A percentile compares a stretch with the other conserved stretches of the same genome.
phyloP scores from a whole-genome alignment of 2,113 vertebrate species.

The Myotis lucifugus region DNA sequence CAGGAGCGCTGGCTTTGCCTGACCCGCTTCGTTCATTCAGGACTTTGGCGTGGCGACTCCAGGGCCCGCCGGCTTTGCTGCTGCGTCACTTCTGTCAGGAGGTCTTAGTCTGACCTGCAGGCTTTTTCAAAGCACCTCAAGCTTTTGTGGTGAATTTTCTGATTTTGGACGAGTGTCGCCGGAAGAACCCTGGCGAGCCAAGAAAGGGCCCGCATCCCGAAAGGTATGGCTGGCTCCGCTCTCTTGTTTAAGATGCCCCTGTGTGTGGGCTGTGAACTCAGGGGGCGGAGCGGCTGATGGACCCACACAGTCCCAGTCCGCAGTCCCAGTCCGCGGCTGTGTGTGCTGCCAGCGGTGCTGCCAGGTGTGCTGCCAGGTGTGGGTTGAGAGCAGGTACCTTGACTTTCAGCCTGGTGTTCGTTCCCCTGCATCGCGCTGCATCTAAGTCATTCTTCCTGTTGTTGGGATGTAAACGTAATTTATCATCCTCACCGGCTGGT shows the following conservation, averaged over 20 bases:
- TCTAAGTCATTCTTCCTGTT: not conserved
- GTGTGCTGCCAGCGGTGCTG: too few relatives aligned
- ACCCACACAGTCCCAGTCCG: too few relatives aligned
- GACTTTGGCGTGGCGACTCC: not conserved
- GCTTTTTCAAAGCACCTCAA: not conserved
- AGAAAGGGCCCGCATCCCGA: not conserved
- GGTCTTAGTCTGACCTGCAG: not conserved
- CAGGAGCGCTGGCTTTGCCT: rapidly evolving
- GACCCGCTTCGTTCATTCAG: not conserved
- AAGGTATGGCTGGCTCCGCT: not conserved
- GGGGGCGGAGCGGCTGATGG: not conserved
- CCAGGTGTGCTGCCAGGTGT: too few relatives aligned
- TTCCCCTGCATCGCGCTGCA: not conserved
- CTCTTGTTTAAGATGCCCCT: not conserved
- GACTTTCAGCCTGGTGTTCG: not conserved
- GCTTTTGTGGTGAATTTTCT: not conserved
- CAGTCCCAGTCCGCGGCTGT: too few relatives aligned
- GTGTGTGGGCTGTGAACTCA: too few relatives aligned
- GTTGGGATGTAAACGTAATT: not conserved
- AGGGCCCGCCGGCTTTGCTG: not conserved
- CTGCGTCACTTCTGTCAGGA: not conserved
- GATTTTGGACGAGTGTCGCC: not conserved
- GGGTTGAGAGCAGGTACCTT: not conserved
- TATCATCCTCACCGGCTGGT: not conserved
- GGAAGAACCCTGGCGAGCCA: rapidly evolving